Conservation (phyloP, 1,140 invertebrate species). For the Habropoda laboriosa region DNA sequence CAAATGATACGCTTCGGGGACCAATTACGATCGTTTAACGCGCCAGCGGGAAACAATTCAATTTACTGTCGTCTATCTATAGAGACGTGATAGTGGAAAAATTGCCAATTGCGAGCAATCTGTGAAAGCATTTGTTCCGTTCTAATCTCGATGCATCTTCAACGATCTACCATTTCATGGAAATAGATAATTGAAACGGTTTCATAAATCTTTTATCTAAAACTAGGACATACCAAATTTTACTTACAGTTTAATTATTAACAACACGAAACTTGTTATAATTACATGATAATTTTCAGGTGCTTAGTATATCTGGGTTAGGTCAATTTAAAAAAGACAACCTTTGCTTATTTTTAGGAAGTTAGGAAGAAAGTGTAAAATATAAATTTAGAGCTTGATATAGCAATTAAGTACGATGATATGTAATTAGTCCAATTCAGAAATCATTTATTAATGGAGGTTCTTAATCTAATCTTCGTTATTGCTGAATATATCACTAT, state of each 20-base stretch:
- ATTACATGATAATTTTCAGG: too few species aligned
- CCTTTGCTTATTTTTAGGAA: background rate
- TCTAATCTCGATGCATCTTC: background rate
- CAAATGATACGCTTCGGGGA: conserved; percentile 2
- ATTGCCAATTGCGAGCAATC: background rate
- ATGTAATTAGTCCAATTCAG: too few species aligned
- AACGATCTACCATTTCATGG: too few species aligned
- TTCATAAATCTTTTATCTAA: too few species aligned
- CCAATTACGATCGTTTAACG: conserved; percentile 2
- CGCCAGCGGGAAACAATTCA: background rate
- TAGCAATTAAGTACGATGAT: background rate
- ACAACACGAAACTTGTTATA: too few species aligned
- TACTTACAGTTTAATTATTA: too few species aligned
- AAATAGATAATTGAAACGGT: too few species aligned
- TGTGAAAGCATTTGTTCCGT: background rate
- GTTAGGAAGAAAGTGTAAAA: background rate
- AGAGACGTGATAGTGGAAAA: background rate
- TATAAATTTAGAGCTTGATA: background rate
- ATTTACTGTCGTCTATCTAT: background rate
- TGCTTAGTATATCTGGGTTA: too few species aligned
- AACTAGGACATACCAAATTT: too few species aligned
- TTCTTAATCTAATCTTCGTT: background rate
- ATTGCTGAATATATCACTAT: too few species aligned
- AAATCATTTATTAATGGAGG: too few species aligned
- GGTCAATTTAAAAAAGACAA: background rate